A percentile compares a stretch with the other conserved stretches of the same genome.
These are phyloP conservation scores for Slavum lentiscoides DNA, from an alignment of 2,888 invertebrate genomes.

Conservation along the genomic window DNA sequence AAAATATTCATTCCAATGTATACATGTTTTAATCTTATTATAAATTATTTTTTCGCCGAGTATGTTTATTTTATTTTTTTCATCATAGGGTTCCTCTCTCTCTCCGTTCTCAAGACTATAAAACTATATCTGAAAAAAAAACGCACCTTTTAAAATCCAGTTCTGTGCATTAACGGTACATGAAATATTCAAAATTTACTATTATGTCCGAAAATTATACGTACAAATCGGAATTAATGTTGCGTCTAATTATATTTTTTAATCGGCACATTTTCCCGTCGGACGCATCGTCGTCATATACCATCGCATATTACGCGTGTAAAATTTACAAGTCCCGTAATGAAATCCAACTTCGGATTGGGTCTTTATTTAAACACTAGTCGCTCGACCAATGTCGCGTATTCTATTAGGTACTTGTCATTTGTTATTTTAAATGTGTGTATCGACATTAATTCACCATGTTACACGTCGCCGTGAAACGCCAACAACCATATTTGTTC, in stretches of 20 bases:
- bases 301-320: too few species aligned
- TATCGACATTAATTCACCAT: too few species aligned
- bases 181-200: conserved; percentile 9
- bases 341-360: too few species aligned
- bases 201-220: background rate
- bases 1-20: conserved; percentile 41
- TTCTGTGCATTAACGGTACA: conserved; percentile 1
- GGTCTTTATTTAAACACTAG: too few species aligned
- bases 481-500: conserved; percentile 8
- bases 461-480: too few species aligned
- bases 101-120: conserved; percentile 34
- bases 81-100: conserved; percentile 31
- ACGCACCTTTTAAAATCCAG: background rate
- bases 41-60: background rate
- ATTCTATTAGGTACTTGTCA: too few species aligned
- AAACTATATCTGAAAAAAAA: conserved; percentile 38
- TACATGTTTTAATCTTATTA: conserved; percentile 29
- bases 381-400: too few species aligned
- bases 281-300: too few species aligned
- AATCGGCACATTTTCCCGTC: background rate
- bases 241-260: background rate
- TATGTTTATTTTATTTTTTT: conserved; percentile 20
- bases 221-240: conserved; percentile 1
- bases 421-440: too few species aligned
- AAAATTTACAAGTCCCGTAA: too few species aligned